phyloP scores from a whole-genome alignment of 2,888 invertebrate genomes.

The Sphinx pinastri region DNA sequence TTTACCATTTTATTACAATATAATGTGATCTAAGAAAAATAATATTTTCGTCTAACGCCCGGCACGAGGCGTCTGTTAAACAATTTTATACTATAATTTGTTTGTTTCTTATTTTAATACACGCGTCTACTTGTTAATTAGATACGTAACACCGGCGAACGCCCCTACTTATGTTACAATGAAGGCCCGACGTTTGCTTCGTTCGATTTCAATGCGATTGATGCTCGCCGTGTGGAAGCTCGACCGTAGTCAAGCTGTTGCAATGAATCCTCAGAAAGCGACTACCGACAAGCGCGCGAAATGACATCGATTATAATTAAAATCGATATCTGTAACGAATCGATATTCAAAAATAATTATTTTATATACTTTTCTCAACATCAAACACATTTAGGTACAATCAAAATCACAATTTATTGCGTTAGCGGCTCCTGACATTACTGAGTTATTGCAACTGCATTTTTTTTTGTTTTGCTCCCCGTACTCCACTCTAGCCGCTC shows the following conservation, averaged over 20 bases:
- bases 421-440: slow-evolving; percentile 12
- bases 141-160: slow-evolving; percentile 25
- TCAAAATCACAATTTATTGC: slow-evolving; percentile 24
- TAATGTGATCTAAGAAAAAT: slow-evolving; percentile 84
- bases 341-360: slow-evolving; percentile 22
- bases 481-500: slow-evolving; percentile 10
- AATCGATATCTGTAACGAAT: slow-evolving; percentile 18
- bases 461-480: slow-evolving; percentile 11
- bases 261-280: slow-evolving; percentile 1
- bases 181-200: slow-evolving; percentile 55
- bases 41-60: slow-evolving; percentile 82
- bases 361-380: slow-evolving; percentile 17
- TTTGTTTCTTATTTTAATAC: slow-evolving; percentile 73
- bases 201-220: slow-evolving; percentile 6
- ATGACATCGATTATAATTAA: slow-evolving; percentile 7
- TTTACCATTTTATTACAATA: slow-evolving; percentile 80
- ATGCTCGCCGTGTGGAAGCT: not conserved
- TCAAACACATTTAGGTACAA: slow-evolving; percentile 22
- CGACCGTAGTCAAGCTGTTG: not conserved
- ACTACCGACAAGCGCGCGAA: slow-evolving; percentile 17
- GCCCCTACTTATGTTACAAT: slow-evolving; percentile 43
- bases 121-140: slow-evolving; percentile 59
- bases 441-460: not conserved
- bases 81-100: slow-evolving; percentile 82
- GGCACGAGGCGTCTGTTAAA: slow-evolving; percentile 72